These are phyloP conservation scores for Chelonia mydas DNA, from an alignment of 2,797 vertebrate genomes.

Conservation along the genomic window DNA sequence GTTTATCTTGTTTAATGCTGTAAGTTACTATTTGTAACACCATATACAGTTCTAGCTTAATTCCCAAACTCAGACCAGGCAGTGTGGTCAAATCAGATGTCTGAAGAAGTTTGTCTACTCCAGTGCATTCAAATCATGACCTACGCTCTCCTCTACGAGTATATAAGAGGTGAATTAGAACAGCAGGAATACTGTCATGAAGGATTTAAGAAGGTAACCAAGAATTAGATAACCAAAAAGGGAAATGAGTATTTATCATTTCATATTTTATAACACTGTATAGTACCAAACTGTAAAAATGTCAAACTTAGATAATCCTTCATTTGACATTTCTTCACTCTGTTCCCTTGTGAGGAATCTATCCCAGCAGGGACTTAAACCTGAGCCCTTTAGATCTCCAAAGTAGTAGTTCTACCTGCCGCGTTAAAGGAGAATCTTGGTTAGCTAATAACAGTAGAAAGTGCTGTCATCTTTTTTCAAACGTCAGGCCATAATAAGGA, in stretches of 20 bases:
- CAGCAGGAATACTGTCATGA: not conserved
- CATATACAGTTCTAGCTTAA: not conserved
- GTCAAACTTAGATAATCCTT: not conserved
- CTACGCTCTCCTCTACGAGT: not conserved
- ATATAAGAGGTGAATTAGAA: not conserved
- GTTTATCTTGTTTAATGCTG: not conserved
- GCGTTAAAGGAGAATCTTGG: not conserved
- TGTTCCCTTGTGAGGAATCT: not conserved
- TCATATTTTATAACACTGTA: constrained; percentile 43
- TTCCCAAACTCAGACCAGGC: not conserved
- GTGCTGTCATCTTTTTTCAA: not conserved
- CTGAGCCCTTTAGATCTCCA: constrained; percentile 9
- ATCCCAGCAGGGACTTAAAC: constrained; percentile 1
- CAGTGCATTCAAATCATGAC: not conserved
- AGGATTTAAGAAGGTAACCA: not conserved
- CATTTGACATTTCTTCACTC: not conserved
- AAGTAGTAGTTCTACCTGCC: not conserved
- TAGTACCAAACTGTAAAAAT: not conserved
- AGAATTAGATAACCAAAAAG: not conserved
- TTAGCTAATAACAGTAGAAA: not conserved
- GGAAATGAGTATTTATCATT: constrained; percentile 46
- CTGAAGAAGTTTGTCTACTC: not conserved
- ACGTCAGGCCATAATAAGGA: not conserved
- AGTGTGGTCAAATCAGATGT: not conserved
- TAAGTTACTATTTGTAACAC: not conserved